A percentile compares a stretch with the other conserved stretches of the same genome.
phyloP scores from a whole-genome alignment of 2,113 vertebrate species.

The Varanus komodoensis region DNA sequence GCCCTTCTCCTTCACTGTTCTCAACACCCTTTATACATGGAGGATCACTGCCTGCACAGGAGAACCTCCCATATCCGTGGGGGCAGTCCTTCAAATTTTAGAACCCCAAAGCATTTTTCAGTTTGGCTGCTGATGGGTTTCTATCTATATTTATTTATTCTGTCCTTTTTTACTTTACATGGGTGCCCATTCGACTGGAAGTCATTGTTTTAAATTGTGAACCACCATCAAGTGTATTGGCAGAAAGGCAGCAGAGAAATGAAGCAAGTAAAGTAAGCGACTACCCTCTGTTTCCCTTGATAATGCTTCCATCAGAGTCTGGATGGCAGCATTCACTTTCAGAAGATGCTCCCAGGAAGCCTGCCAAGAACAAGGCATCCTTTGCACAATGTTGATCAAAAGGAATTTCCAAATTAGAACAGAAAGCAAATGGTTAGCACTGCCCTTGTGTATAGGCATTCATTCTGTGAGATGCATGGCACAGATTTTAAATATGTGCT shows the following conservation, averaged over 20 bases:
- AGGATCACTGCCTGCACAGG: too few relatives aligned
- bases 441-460: neutral
- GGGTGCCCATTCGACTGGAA: neutral
- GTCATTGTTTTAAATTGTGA: neutral
- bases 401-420: slow-evolving; percentile 6
- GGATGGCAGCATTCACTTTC: neutral
- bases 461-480: neutral
- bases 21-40: too few relatives aligned
- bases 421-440: neutral
- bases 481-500: slow-evolving; percentile 12
- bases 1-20: too few relatives aligned
- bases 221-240: neutral
- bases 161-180: neutral
- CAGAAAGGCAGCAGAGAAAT: neutral
- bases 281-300: neutral
- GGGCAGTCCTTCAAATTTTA: too few relatives aligned
- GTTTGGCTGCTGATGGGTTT: too few relatives aligned
- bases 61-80: too few relatives aligned
- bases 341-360: neutral
- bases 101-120: too few relatives aligned
- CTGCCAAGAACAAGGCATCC: slow-evolving; percentile 16
- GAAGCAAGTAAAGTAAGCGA: neutral
- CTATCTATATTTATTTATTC: neutral
- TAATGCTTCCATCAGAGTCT: neutral
- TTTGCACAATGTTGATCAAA: slow-evolving; percentile 11